phyloP scores from a whole-genome alignment of 2,888 invertebrate genomes.

The Hetaerina titia region DNA sequence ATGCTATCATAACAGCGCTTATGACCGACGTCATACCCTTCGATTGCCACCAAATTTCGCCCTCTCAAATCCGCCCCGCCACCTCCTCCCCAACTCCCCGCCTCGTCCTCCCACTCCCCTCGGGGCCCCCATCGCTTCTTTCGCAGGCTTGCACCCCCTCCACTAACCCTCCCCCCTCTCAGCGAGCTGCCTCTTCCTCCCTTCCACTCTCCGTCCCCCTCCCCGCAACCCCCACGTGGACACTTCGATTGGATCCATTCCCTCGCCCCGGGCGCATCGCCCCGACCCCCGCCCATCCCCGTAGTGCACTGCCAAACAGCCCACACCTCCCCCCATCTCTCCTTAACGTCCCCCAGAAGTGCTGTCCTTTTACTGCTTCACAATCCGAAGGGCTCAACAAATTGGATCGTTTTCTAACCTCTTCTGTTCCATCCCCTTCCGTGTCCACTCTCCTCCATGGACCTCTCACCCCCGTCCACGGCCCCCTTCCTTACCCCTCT shows the following conservation, averaged over 20 bases:
- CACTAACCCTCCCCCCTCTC: not conserved
- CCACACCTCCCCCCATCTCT: constrained; percentile 19
- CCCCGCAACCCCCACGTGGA: constrained; percentile 8
- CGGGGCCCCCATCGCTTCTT: not conserved
- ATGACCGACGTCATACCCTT: not conserved
- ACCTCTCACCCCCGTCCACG: not conserved
- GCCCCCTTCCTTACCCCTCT: not conserved
- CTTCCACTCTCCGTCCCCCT: not conserved
- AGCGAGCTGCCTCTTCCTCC: not conserved
- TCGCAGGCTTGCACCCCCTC: not conserved
- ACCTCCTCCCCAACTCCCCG: not conserved
- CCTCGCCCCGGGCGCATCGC: not conserved
- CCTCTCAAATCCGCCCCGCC: not conserved
- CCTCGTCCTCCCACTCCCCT: not conserved
- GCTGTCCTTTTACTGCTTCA: constrained; percentile 63
- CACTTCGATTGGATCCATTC: constrained; percentile 26
- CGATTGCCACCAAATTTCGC: not conserved
- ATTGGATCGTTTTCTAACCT: constrained; percentile 67
- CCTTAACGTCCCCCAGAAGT: constrained; percentile 59
- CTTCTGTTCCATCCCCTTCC: constrained; percentile 49
- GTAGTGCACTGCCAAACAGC: not conserved
- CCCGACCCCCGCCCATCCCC: not conserved
- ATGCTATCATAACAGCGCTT: not conserved
- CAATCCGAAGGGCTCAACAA: constrained; percentile 62
- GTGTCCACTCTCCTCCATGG: constrained; percentile 21